Evolutionary conservation across 1,140 invertebrate species (phyloP).

Genomic region (Trichogramma pretiosum): DNA sequence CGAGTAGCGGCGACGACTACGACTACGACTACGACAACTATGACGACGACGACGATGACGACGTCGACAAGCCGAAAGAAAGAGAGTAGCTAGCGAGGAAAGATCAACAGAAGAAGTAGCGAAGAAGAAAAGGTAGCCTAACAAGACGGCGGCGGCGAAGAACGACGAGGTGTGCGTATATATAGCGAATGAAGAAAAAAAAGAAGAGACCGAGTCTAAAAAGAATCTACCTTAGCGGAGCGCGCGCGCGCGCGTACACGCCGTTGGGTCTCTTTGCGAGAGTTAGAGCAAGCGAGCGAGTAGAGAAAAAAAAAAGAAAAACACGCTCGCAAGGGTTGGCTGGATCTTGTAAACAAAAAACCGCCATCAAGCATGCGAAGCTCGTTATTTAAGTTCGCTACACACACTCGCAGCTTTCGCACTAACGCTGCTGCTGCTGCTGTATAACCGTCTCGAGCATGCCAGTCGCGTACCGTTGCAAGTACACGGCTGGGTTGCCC

Average conservation of each 20-base stretch:
- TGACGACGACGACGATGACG: constrained; percentile 2
- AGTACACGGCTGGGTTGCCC: neutral
- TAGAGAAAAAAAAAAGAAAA: constrained; percentile 16
- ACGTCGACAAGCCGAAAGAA: constrained; percentile 1
- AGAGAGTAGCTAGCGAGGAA: neutral
- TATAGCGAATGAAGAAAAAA: no score
- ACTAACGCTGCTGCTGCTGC: neutral
- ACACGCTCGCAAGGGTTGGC: constrained; percentile 14
- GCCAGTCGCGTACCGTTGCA: neutral
- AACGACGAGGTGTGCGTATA: no score
- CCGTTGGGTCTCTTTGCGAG: neutral
- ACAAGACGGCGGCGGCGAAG: neutral
- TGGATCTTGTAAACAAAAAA: constrained; percentile 24
- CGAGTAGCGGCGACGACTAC: neutral
- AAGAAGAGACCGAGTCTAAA: no score
- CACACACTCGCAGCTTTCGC: neutral
- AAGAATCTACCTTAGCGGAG: no score
- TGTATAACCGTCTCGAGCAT: neutral
- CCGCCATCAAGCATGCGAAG: constrained; percentile 24
- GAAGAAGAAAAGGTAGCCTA: no score
- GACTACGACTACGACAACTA: constrained; percentile 12
- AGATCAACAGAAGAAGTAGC: neutral
- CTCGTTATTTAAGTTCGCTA: constrained; percentile 25
- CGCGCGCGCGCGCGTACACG: no score
- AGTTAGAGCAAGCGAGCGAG: neutral